phyloP scores from a whole-genome alignment of 2,113 vertebrate species.

The Prinia subflava region DNA sequence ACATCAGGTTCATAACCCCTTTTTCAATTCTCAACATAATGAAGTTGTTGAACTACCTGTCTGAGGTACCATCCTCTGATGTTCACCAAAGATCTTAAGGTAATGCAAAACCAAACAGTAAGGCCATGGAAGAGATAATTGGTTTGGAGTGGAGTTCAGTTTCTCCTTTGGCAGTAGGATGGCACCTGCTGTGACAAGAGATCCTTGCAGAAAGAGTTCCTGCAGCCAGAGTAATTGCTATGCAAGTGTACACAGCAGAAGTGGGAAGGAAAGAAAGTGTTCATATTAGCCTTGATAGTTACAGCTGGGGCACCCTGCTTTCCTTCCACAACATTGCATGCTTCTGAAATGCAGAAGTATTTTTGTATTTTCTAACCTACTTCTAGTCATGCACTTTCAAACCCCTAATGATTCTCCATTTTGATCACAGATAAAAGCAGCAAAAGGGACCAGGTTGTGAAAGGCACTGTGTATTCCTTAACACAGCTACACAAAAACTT shows the following conservation, averaged over 20 bases:
- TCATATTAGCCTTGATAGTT: neutral
- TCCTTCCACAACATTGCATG: neutral
- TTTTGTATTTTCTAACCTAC: neutral
- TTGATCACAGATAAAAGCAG: neutral
- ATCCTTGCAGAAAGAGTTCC: neutral
- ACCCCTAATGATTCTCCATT: neutral
- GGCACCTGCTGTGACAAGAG: neutral
- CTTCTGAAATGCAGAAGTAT: neutral
- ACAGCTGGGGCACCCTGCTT: neutral
- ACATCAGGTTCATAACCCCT: neutral
- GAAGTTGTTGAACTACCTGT: neutral
- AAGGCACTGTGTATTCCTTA: neutral
- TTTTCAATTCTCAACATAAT: neutral
- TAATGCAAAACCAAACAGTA: neutral
- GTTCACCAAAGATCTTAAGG: neutral
- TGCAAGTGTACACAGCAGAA: neutral
- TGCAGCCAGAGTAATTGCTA: neutral
- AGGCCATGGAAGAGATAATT: neutral
- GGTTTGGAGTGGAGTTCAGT: neutral
- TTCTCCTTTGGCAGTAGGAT: neutral
- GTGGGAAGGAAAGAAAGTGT: neutral
- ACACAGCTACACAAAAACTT: neutral
- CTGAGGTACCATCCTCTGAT: neutral
- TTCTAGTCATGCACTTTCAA: neutral
- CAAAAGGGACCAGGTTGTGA: neutral